phyloP scores from a whole-genome alignment of 2,888 invertebrate genomes.

The Andrena bucephala region DNA sequence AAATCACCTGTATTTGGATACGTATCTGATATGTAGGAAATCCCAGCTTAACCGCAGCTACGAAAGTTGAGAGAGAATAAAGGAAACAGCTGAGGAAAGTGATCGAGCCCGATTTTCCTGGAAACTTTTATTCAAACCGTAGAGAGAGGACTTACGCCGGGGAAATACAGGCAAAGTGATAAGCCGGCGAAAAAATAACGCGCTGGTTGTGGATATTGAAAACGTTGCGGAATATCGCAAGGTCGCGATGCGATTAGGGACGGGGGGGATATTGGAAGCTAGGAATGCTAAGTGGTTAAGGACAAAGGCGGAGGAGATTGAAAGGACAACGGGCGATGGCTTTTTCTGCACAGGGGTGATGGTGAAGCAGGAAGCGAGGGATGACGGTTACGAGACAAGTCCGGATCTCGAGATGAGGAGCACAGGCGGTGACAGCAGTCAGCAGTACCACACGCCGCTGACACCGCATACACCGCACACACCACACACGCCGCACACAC shows the following conservation, averaged over 20 bases:
- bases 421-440: constrained; percentile 84
- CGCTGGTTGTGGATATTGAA: constrained; percentile 21
- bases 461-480: constrained; percentile 84
- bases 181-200: constrained; percentile 35
- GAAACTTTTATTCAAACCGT: constrained; percentile 30
- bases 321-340: constrained; percentile 42
- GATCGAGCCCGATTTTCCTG: background rate
- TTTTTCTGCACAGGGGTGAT: constrained; percentile 78
- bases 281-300: background rate
- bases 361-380: constrained; percentile 90
- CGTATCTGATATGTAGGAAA: too few species aligned
- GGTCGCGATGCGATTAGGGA: background rate
- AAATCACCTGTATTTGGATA: too few species aligned
- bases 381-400: constrained; percentile 96
- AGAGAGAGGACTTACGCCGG: constrained; percentile 26
- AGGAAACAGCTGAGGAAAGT: background rate
- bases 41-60: too few species aligned
- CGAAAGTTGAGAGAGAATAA: background rate
- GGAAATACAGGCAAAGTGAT: constrained; percentile 33
- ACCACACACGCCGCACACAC: constrained; percentile 84
- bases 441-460: constrained; percentile 84
- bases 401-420: constrained; percentile 87
- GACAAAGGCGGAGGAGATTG: constrained; percentile 31
- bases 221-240: background rate
- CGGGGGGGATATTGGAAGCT: background rate